These are phyloP conservation scores for Pygoscelis adeliae DNA, from an alignment of 2,113 vertebrate species.

Conservation along the genomic window DNA sequence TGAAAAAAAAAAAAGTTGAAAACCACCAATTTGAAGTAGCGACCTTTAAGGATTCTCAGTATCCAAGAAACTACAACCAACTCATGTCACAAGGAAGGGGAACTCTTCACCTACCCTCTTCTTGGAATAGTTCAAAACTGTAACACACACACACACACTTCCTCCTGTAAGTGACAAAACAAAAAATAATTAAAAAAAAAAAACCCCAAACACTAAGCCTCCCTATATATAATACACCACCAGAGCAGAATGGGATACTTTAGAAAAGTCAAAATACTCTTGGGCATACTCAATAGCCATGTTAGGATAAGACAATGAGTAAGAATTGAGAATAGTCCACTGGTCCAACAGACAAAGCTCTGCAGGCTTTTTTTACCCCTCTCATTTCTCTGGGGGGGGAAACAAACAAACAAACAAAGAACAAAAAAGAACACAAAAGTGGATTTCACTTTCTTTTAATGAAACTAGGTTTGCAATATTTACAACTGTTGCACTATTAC, in stretches of 20 bases:
- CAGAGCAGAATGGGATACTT: neutral
- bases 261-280: neutral
- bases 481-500: neutral
- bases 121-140: neutral
- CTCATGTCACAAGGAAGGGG: neutral
- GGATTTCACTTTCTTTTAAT: neutral
- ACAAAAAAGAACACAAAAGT: neutral
- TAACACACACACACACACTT: rapidly evolving
- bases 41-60: neutral
- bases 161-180: neutral
- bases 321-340: neutral
- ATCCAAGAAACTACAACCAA: neutral
- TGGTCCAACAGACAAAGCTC: neutral
- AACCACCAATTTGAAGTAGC: neutral
- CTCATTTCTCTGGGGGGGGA: neutral
- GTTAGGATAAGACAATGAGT: neutral
- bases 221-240: neutral
- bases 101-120: neutral
- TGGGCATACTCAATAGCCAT: neutral
- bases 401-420: no score
- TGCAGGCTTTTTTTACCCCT: neutral
- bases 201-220: neutral
- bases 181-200: neutral
- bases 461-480: neutral
- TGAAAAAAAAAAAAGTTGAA: neutral